Evolutionary conservation across 1,140 invertebrate species (phyloP).

Genomic region (Lethrus apterus): DNA sequence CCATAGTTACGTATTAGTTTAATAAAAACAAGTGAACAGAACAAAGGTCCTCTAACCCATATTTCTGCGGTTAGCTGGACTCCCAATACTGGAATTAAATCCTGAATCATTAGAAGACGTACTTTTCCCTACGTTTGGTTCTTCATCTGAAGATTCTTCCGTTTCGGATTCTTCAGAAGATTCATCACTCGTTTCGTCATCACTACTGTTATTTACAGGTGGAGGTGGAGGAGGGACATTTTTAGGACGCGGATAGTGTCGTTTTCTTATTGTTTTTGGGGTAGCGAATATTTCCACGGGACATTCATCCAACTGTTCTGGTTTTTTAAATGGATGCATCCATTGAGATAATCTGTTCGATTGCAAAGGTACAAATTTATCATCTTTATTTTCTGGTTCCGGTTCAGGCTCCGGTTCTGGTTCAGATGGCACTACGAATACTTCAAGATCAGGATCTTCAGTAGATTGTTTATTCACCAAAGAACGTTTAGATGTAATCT

Average conservation of each 20-base stretch:
- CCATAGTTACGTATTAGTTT: too few species aligned
- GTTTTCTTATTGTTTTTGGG: constrained; percentile 34
- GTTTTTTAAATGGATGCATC: constrained; percentile 38
- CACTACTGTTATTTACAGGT: constrained; percentile 13
- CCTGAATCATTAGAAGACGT: constrained; percentile 54
- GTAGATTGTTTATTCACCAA: constrained; percentile 34
- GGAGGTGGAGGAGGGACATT: constrained; percentile 13
- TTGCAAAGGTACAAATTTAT: constrained; percentile 35
- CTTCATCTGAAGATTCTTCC: constrained; percentile 23
- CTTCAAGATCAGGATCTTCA: constrained; percentile 34
- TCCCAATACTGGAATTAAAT: constrained; percentile 46
- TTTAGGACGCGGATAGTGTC: constrained; percentile 32
- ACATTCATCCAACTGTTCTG: constrained; percentile 35
- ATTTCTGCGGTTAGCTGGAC: constrained; percentile 39
- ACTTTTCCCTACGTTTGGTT: constrained; percentile 45
- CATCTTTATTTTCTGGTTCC: constrained; percentile 23
- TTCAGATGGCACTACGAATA: constrained; percentile 31
- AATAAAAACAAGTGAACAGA: background rate
- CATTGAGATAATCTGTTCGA: constrained; percentile 36
- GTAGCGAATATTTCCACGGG: constrained; percentile 36
- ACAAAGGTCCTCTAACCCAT: constrained; percentile 34
- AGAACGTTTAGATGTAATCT: constrained; percentile 34
- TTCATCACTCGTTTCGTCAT: constrained; percentile 16
- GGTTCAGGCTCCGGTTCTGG: constrained; percentile 25
- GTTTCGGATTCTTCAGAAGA: constrained; percentile 20